Conservation (phyloP, 2,113 vertebrate species). For the Lepus europaeus region DNA sequence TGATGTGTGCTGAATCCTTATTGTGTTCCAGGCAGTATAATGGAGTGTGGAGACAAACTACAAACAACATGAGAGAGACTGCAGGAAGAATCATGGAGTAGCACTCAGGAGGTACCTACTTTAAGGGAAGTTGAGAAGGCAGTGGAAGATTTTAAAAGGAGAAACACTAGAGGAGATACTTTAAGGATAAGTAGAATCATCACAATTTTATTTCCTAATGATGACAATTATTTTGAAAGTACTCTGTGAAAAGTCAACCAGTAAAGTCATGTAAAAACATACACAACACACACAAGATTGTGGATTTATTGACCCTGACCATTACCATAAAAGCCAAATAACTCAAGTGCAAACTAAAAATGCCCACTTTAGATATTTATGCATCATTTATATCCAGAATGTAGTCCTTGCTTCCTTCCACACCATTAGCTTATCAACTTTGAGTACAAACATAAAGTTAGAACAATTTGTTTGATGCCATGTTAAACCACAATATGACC, state of each 20-base stretch:
- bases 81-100: neutral
- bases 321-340: slow-evolving; percentile 4
- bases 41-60: neutral
- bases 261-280: slow-evolving; percentile 20
- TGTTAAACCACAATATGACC: slow-evolving; percentile 21
- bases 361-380: neutral
- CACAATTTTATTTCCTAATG: slow-evolving; percentile 16
- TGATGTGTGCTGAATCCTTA: neutral
- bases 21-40: neutral
- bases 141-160: neutral
- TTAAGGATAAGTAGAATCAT: neutral
- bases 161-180: neutral
- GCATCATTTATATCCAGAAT: neutral
- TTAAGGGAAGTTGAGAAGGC: neutral
- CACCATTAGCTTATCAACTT: neutral
- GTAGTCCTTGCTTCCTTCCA: slow-evolving; percentile 29
- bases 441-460: neutral
- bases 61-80: neutral
- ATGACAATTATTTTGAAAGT: slow-evolving; percentile 41
- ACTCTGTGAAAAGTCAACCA: slow-evolving; percentile 7
- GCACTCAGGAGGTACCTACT: neutral
- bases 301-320: neutral
- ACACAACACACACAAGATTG: neutral
- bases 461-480: slow-evolving; percentile 12
- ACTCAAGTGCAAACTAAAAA: slow-evolving; percentile 4